These are phyloP conservation scores for Hyles euphorbiae DNA, from an alignment of 1,140 invertebrate species.

Conservation along the genomic window DNA sequence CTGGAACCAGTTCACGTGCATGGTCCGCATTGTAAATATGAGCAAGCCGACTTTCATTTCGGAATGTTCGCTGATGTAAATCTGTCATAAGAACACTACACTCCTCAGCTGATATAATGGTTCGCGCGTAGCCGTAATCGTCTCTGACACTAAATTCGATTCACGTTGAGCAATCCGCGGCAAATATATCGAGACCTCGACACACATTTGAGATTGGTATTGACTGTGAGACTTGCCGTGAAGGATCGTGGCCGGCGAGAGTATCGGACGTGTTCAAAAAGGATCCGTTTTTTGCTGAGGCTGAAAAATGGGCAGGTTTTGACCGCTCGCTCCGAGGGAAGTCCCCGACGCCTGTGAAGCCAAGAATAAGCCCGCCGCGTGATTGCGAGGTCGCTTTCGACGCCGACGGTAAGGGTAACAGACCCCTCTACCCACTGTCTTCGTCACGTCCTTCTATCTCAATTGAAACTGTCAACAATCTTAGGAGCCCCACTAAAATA, in stretches of 20 bases:
- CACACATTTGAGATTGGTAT: conserved; percentile 42
- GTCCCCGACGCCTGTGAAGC: conserved; percentile 81
- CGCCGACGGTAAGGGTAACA: conserved; percentile 79
- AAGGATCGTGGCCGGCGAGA: conserved; percentile 64
- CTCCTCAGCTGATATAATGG: conserved; percentile 18
- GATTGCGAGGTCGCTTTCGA: conserved; percentile 81
- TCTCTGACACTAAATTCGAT: background rate
- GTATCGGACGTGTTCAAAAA: conserved; percentile 66
- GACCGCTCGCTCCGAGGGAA: conserved; percentile 74
- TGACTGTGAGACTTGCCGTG: conserved; percentile 66
- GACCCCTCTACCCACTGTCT: conserved; percentile 45
- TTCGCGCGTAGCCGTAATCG: no score
- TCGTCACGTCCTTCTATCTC: conserved; percentile 44
- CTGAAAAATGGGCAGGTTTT: conserved; percentile 71
- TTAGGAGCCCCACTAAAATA: conserved; percentile 7
- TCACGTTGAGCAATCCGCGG: conserved; percentile 4
- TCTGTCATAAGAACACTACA: conserved; percentile 50
- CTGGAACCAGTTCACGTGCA: conserved; percentile 34
- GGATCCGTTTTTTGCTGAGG: conserved; percentile 72
- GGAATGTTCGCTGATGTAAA: conserved; percentile 32
- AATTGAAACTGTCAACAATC: background rate
- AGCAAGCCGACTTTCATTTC: conserved; percentile 37
- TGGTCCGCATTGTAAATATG: conserved; percentile 66
- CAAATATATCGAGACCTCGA: conserved; percentile 9
- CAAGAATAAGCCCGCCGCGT: conserved; percentile 79